Evolutionary conservation across 2,888 invertebrate genomes (phyloP), one percentile per base, ranked within the genome.

Genomic region (Metellina segmentata): DNA sequence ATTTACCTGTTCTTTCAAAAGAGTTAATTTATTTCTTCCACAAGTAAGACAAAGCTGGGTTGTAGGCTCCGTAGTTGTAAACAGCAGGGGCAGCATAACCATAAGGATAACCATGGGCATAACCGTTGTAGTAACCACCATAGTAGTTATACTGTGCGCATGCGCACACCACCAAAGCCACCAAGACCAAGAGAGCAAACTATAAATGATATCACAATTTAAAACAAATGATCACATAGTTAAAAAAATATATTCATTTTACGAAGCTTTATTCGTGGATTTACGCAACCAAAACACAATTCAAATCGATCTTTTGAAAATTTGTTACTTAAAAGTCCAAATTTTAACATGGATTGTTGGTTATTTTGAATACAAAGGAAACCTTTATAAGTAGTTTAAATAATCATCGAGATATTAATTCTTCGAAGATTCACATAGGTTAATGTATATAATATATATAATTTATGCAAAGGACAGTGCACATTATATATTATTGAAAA

Each of bases 1-100:
- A 34, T 61, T 61, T 61, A 61, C 61, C 61, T 61, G 61, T 11
- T 61, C 61, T 9, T 34, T 34, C 34, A 34, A 34, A 34, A 2
- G 34, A 34, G 34, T n/a, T 19, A 11, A 61, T 78, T 52, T 78
- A 83, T 51, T 83, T 83, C 78, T 85, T 85, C 85, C 77, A 85
- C 20, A 13, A 34, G 51, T 86, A 86, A 6, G 13, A 7, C 8
- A 79, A 49, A 19, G 79, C 79, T 19, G 79, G 78, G 86, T 79
- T 86, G 77, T 77, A 77, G 48, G 77, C 85, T 48, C 53, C 34
- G 16, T 61, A 61, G 61, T 61, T 61, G 61, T 61, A 61, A 11
- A 61, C 61, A 6, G 7, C 72, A 34, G 19, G 34, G 20, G 19
- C 20, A 19, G 72, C 72, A 8, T 61, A 61, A 9, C 51, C 69